A percentile compares a stretch with the other conserved stretches of the same genome.
Conservation (phyloP, 2,888 invertebrate species). For the Hirtodrosophila confusa region DNA sequence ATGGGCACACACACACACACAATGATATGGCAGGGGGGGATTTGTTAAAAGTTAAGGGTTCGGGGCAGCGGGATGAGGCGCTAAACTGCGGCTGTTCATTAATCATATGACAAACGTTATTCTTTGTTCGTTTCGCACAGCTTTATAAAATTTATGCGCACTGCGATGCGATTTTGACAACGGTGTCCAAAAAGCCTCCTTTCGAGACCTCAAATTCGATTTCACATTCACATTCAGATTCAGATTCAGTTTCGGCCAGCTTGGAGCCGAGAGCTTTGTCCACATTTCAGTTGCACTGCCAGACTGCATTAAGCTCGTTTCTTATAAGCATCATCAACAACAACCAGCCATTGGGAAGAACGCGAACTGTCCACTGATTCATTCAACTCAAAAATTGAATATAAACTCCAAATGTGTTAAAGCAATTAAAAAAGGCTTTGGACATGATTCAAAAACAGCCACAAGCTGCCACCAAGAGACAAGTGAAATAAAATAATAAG, state of each 20-base stretch:
- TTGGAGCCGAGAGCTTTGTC: conserved; percentile 8
- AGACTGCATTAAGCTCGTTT: conserved; percentile 55
- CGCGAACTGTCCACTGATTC: conserved; percentile 48
- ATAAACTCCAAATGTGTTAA: neutral
- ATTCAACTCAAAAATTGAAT: conserved; percentile 15
- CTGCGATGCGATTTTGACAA: conserved; percentile 52
- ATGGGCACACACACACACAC: neutral
- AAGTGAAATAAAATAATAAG: conserved; percentile 7
- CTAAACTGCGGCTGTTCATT: conserved; percentile 47
- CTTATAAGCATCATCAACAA: conserved; percentile 27
- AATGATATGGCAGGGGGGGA: no score
- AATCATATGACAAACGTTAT: conserved; percentile 78
- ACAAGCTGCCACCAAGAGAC: conserved; percentile 2
- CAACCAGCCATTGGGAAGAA: neutral
- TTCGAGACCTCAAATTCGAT: neutral
- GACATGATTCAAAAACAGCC: no score
- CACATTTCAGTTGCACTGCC: conserved; percentile 29
- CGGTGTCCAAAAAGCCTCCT: conserved; percentile 39
- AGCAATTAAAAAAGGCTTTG: conserved; percentile 7
- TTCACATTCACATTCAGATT: no score
- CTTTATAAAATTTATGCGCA: conserved; percentile 68
- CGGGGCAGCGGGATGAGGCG: neutral
- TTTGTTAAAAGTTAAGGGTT: no score
- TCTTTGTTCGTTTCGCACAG: conserved; percentile 60
- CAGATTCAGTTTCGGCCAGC: conserved; percentile 15